A percentile compares a stretch with the other conserved stretches of the same genome.
phyloP scores from a whole-genome alignment of 1,140 invertebrate species.

The Cydia strobilella region DNA sequence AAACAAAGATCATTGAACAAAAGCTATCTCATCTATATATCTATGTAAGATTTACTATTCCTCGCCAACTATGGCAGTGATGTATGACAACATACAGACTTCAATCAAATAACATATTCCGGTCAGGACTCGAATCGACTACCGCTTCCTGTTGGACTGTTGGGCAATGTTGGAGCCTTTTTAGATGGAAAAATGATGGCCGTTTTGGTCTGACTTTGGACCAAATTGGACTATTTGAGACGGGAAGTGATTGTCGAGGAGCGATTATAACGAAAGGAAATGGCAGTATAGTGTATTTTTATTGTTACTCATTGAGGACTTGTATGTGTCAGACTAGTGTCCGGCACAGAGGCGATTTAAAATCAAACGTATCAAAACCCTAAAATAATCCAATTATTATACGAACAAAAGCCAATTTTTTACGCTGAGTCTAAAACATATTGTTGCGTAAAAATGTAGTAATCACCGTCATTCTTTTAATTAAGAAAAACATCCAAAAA shows the following conservation, averaged over 20 bases:
- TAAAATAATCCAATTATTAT: not conserved
- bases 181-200: slow-evolving; percentile 31
- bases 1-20: slow-evolving; percentile 15
- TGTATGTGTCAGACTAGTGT: not conserved
- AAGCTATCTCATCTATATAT: slow-evolving; percentile 5
- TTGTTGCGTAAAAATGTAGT: not conserved
- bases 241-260: slow-evolving; percentile 10
- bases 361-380: not conserved
- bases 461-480: not conserved
- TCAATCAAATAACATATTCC: slow-evolving; percentile 56
- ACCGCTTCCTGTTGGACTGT: slow-evolving; percentile 55
- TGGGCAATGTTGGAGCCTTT: slow-evolving; percentile 39
- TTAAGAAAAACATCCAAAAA: not conserved
- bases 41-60: slow-evolving; percentile 42
- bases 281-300: not conserved
- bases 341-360: not conserved
- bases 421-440: too few relatives aligned
- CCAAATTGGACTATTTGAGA: slow-evolving; percentile 21
- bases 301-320: not conserved
- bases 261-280: not conserved
- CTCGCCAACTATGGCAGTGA: slow-evolving; percentile 42
- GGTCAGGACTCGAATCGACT: slow-evolving; percentile 55
- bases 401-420: too few relatives aligned
- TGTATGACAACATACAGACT: slow-evolving; percentile 48
- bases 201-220: slow-evolving; percentile 18